phyloP scores from a whole-genome alignment of 2,113 vertebrate species.

The Oryzias melastigma region DNA sequence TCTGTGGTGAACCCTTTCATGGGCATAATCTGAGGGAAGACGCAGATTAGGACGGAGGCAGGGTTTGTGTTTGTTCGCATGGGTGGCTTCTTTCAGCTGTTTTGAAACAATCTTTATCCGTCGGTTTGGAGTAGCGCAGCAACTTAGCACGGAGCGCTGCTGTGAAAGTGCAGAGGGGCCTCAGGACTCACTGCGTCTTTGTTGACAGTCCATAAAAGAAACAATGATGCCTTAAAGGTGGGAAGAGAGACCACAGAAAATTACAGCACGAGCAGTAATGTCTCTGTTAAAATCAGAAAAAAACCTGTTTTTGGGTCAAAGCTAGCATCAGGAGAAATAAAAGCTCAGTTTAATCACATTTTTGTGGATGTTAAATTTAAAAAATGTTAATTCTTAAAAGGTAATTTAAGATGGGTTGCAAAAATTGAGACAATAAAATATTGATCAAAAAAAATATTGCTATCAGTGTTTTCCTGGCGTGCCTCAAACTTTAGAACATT shows the following conservation, averaged over 20 bases:
- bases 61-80: constrained; percentile 62
- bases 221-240: not conserved
- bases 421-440: too few species aligned
- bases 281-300: too few species aligned
- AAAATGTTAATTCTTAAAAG: too few species aligned
- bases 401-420: too few species aligned
- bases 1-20: constrained; percentile 60
- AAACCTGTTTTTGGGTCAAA: too few species aligned
- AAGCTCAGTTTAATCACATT: too few species aligned
- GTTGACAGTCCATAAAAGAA: constrained; percentile 42
- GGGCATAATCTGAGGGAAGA: constrained; percentile 68
- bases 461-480: too few species aligned
- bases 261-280: not conserved
- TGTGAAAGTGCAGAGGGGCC: constrained; percentile 50
- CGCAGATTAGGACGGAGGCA: constrained; percentile 63
- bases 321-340: too few species aligned
- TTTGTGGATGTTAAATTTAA: too few species aligned
- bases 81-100: constrained; percentile 69
- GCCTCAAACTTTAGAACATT: too few species aligned
- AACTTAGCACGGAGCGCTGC: constrained; percentile 57
- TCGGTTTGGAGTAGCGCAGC: constrained; percentile 47
- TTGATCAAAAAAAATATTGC: too few species aligned
- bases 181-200: constrained; percentile 59
- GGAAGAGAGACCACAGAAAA: constrained; percentile 7
- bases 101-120: constrained; percentile 70